Percentiles rank a stretch among this genome's conserved stretches.
Evolutionary conservation across 2,888 invertebrate species (phyloP).

Genomic region (Gryllus longicercus): DNA sequence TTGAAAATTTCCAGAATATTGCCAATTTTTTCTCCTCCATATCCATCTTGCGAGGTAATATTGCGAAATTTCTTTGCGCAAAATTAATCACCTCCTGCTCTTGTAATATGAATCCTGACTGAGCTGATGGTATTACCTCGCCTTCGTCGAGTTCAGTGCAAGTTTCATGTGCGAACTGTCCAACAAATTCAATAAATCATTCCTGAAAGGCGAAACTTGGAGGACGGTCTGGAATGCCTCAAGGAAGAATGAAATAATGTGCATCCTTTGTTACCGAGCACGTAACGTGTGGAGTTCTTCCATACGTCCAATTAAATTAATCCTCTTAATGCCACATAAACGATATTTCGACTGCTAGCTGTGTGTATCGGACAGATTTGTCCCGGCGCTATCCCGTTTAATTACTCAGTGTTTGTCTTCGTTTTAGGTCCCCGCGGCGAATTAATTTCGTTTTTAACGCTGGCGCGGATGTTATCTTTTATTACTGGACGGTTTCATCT

Average conservation of each 20-base stretch:
- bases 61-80: no score
- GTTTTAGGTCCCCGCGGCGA: neutral
- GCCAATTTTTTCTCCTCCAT: no score
- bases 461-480: neutral
- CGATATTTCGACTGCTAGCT: neutral
- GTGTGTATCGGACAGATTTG: neutral
- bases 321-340: neutral
- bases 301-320: neutral
- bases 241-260: neutral
- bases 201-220: no score
- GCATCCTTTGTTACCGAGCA: neutral
- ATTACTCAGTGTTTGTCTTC: constrained; percentile 3
- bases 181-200: neutral
- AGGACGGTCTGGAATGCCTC: neutral
- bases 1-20: no score
- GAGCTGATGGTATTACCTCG: no score
- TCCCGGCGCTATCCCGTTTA: neutral
- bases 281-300: neutral
- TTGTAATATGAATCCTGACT: no score
- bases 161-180: neutral
- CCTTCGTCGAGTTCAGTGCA: no score
- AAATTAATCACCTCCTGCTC: no score
- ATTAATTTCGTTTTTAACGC: constrained; percentile 17
- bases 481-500: neutral
- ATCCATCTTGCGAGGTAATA: no score